These are phyloP conservation scores for Scophthalmus maximus DNA, from an alignment of 2,113 vertebrate species.

Conservation along the genomic window DNA sequence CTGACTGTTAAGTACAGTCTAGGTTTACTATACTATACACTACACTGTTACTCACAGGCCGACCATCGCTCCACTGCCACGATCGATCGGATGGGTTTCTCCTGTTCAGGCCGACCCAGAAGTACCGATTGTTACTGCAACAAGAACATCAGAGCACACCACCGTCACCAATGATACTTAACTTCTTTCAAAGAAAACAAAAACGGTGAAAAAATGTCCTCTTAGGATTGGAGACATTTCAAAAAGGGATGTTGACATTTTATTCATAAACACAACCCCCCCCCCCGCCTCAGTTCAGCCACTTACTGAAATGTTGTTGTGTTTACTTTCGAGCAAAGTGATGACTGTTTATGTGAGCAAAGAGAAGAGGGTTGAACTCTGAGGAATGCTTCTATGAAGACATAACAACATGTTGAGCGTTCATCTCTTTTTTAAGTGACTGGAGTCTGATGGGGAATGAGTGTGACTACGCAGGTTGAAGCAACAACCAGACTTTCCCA, in stretches of 20 bases:
- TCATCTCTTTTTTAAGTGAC: not conserved
- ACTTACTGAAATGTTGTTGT: too few species aligned
- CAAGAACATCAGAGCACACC: conserved; percentile 2
- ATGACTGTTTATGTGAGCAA: conserved; percentile 9
- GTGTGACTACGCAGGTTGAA: not conserved
- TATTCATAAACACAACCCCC: not conserved
- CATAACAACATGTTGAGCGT: not conserved
- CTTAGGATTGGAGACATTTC: not conserved
- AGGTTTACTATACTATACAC: not conserved
- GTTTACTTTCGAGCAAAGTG: too few species aligned
- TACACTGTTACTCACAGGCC: conserved; percentile 86
- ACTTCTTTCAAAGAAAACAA: not conserved
- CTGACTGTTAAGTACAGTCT: not conserved
- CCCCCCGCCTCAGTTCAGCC: too few species aligned
- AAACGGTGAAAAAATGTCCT: not conserved
- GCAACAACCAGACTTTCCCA: not conserved
- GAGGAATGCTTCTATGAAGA: not conserved
- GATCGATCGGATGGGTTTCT: conserved; percentile 89
- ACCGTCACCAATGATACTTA: not conserved
- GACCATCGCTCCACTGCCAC: conserved; percentile 94
- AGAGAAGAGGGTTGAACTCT: not conserved
- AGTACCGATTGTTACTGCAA: conserved; percentile 87
- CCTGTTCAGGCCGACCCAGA: conserved; percentile 96
- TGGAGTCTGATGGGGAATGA: not conserved
- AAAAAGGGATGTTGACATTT: not conserved